Evolutionary conservation across 1,140 invertebrate species (phyloP), one percentile per base, ranked within the genome.

Genomic region (Heliconius himera): DNA sequence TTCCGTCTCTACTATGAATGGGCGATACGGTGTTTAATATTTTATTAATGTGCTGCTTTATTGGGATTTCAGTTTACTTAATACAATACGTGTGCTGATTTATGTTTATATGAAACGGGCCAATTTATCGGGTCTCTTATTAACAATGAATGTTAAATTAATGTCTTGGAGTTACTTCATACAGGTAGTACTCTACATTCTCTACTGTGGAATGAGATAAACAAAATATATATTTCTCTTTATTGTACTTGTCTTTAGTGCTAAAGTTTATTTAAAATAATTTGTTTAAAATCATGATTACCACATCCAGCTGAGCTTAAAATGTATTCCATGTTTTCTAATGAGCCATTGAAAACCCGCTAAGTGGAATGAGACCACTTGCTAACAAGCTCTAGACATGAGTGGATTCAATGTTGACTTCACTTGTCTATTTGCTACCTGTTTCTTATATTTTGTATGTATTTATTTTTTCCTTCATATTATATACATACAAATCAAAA

Each of bases 261-360:
- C 8, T 51, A 51, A 20, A 22, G 6, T 56, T 22, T 4, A n/a
- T 54, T 54, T 54, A n/a, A 16, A 20, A 22, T 22, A 11, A 22
- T 22, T n/a, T 56, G 8, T 11, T 56, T 56, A n/a, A 9, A 22
- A 56, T 22, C 20, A n/a, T 56, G 8, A 22, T 56, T 29, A 29
- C 60, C 60, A 29, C 60, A 66, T 72, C 70, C 18, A 72, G 8
- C 16, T 20, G 33, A 72, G 38, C 70, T n/a, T 41, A 36, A 72
- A 8, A 8, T 33, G n/a, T 36, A 36, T 74, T 60, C 49, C 8
- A 78, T 81, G 71, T 78, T 83, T 79, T 77, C 77, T 73, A 81
- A 76, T 81, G 76, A 77, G 54, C 46, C 78, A 78, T 80, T 80
- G 76, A 80, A 78, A 20, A 79, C 78, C 82, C 80, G 80, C 76